Conservation (phyloP, 2,888 invertebrate genomes). For the Malacosoma neustria region DNA sequence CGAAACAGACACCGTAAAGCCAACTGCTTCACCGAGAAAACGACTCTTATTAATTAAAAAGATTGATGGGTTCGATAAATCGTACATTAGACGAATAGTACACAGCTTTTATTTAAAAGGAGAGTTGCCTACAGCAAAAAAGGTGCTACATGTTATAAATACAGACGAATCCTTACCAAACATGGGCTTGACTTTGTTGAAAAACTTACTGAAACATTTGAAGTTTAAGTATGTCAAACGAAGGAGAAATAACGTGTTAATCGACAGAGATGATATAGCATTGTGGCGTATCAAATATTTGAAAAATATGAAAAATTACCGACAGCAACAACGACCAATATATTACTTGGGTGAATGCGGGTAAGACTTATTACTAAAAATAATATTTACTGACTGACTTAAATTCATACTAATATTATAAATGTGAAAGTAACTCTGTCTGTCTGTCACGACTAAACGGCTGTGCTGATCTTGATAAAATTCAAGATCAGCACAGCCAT, state of each 20-base stretch:
- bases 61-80: not conserved
- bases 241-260: constrained; percentile 2
- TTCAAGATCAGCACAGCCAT: not conserved
- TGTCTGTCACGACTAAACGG: not conserved
- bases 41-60: not conserved
- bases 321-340: not conserved
- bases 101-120: not conserved
- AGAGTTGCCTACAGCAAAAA: not conserved
- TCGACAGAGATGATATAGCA: constrained; percentile 6
- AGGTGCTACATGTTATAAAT: constrained; percentile 1
- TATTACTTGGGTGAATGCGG: not conserved
- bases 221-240: constrained; percentile 6
- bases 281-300: no score
- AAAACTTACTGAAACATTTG: constrained; percentile 1
- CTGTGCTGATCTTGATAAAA: not conserved
- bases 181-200: not conserved
- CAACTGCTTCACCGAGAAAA: not conserved
- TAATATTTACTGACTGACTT: not conserved
- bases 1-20: not conserved
- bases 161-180: constrained; percentile 2
- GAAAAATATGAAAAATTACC: no score
- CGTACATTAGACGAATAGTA: not conserved
- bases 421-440: not conserved
- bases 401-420: not conserved
- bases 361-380: not conserved